Evolutionary conservation across 2,888 invertebrate genomes (phyloP).

Genomic region (Sepiola atlantica): DNA sequence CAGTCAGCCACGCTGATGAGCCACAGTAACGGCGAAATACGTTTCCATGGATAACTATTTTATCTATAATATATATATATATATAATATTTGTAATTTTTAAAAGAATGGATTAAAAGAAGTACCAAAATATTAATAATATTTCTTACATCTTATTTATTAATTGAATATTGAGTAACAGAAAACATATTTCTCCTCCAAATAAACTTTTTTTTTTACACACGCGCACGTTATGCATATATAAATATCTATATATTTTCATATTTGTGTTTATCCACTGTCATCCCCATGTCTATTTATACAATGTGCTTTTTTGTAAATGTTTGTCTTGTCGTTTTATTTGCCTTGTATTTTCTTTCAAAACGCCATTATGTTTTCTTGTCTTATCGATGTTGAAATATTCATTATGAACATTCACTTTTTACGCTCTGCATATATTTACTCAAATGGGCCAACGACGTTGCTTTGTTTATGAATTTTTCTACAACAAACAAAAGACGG

Average conservation of each 20-base stretch:
- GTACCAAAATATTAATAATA: not conserved
- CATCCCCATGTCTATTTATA: not conserved
- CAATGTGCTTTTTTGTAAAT: not conserved
- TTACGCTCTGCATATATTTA: not conserved
- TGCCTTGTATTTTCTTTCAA: not conserved
- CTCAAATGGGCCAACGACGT: not conserved
- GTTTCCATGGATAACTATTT: too few species aligned
- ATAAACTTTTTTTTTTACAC: not conserved
- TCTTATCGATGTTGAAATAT: not conserved
- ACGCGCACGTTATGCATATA: too few species aligned
- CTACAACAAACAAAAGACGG: not conserved
- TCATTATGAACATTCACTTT: not conserved
- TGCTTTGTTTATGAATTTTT: not conserved
- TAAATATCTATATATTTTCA: too few species aligned
- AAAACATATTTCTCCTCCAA: not conserved
- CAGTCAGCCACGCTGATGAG: too few species aligned
- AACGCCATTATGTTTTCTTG: not conserved
- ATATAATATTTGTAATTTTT: too few species aligned
- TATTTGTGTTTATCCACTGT: not conserved
- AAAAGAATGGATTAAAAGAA: not conserved
- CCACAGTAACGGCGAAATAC: too few species aligned
- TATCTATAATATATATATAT: too few species aligned
- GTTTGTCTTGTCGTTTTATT: not conserved
- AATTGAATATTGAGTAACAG: not conserved
- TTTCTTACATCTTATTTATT: not conserved